Conservation (phyloP, 2,888 invertebrate genomes). For the Pristionchus mayeri region DNA sequence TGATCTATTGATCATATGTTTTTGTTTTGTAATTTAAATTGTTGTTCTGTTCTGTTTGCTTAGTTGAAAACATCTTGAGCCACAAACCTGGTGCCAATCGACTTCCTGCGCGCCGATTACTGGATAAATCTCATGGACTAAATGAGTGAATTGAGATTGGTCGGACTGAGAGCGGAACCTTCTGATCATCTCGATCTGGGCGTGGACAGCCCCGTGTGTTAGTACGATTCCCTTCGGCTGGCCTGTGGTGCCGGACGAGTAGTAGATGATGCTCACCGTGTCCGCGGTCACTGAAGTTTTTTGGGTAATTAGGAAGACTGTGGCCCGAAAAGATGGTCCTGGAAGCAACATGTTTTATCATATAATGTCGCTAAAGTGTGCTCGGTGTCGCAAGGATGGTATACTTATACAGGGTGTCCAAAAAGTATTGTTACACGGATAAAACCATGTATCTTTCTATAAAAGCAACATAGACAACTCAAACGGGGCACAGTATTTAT, state of each 20-base stretch:
- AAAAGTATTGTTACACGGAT: too few species aligned
- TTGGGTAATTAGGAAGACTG: too few species aligned
- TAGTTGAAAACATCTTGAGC: too few species aligned
- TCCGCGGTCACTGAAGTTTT: background rate
- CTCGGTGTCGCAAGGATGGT: too few species aligned
- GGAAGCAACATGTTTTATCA: too few species aligned
- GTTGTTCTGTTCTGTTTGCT: background rate
- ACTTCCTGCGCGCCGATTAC: background rate
- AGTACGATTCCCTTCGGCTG: background rate
- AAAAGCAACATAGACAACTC: too few species aligned
- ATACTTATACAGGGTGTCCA: too few species aligned
- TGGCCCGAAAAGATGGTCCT: too few species aligned
- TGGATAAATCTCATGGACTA: background rate
- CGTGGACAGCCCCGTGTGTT: background rate
- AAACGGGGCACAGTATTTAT: too few species aligned
- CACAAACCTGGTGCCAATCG: background rate
- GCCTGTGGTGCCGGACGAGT: constrained; percentile 19
- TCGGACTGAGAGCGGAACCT: background rate
- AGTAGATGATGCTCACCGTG: background rate
- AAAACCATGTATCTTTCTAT: too few species aligned
- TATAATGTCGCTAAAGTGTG: too few species aligned
- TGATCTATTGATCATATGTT: background rate
- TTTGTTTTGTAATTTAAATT: background rate
- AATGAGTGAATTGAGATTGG: background rate
- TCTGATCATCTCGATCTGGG: background rate